phyloP scores from a whole-genome alignment of 2,888 invertebrate genomes.

The Heteromurus nitidus region DNA sequence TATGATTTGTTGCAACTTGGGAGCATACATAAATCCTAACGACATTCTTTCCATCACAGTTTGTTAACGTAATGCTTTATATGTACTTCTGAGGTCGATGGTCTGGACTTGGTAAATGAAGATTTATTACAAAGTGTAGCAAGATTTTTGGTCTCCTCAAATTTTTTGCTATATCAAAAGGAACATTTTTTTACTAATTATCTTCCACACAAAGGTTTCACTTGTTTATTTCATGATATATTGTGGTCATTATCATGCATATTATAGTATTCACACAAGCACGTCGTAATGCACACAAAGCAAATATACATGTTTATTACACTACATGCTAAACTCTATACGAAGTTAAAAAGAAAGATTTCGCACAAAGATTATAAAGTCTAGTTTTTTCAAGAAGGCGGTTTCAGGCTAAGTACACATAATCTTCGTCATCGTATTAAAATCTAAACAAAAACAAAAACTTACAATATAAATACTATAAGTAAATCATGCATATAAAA shows the following conservation, averaged over 20 bases:
- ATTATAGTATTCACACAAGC: background rate
- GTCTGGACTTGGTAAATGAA: conserved; percentile 34
- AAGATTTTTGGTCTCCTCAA: conserved; percentile 20
- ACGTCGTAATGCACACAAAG: background rate
- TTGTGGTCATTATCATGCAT: background rate
- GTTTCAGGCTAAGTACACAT: no score
- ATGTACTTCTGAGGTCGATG: conserved; percentile 32
- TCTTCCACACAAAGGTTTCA: background rate
- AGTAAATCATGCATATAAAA: no score
- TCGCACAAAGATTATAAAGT: conserved; percentile 58
- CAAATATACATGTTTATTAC: conserved; percentile 2
- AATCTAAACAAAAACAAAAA: no score
- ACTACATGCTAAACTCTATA: background rate
- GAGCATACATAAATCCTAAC: no score
- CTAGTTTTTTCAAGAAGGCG: conserved; percentile 58
- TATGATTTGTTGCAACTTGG: no score
- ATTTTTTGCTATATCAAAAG: background rate
- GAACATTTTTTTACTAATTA: conserved; percentile 11
- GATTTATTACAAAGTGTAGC: conserved; percentile 33
- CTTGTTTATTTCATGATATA: background rate
- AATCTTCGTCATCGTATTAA: no score
- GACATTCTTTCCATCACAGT: no score
- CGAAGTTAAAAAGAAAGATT: conserved; percentile 41
- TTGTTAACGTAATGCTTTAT: no score
- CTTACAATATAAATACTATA: no score